Percentiles rank a stretch among this genome's conserved stretches.
These are phyloP conservation scores for Oncorhynchus clarkii DNA, from an alignment of 2,113 vertebrate genomes.

Conservation along the genomic window DNA sequence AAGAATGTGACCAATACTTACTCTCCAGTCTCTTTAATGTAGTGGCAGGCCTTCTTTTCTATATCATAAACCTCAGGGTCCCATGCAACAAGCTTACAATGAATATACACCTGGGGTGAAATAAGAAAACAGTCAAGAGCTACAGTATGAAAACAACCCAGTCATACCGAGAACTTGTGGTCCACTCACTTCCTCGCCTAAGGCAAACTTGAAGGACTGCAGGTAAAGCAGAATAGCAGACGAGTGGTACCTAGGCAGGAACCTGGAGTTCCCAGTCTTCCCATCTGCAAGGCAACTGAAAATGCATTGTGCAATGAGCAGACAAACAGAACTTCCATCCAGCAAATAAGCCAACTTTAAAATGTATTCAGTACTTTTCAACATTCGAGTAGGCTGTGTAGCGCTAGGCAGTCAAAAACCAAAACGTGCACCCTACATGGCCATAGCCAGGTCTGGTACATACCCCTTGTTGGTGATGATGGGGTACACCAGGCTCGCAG, in stretches of 20 bases:
- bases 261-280: constrained; percentile 54
- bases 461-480: constrained; percentile 74
- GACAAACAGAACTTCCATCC: no score
- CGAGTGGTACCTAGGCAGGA: constrained; percentile 61
- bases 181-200: constrained; percentile 50
- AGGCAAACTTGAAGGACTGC: constrained; percentile 67
- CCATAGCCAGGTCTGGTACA: not conserved
- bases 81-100: constrained; percentile 72
- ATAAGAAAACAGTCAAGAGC: not conserved
- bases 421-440: no score
- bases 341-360: no score
- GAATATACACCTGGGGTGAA: constrained; percentile 71
- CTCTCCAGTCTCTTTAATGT: constrained; percentile 52
- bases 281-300: constrained; percentile 74
- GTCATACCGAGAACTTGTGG: fast-evolving
- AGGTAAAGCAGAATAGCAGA: constrained; percentile 65
- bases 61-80: constrained; percentile 59
- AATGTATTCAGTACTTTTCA: no score
- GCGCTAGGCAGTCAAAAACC: no score
- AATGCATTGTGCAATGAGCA: no score
- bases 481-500: constrained; percentile 47
- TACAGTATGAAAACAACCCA: not conserved
- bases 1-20: constrained; percentile 32
- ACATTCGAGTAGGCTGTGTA: no score
- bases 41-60: constrained; percentile 75